Percentiles rank a stretch among this genome's conserved stretches.
phyloP scores from a whole-genome alignment of 2,797 vertebrate genomes.

The Sparidentex hasta region DNA sequence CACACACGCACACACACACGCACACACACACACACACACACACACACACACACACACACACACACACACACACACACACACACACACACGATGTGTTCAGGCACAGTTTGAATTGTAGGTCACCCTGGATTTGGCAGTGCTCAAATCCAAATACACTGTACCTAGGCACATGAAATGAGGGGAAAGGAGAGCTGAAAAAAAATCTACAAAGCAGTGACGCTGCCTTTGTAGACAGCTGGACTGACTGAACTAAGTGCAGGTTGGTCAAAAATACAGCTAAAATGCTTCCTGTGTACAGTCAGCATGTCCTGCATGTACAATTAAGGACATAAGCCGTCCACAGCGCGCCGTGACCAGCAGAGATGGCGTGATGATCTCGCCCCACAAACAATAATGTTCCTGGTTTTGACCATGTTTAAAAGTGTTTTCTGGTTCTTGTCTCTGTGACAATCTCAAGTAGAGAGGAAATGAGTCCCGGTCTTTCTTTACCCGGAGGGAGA shows the following conservation, averaged over 20 bases:
- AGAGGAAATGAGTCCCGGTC: conserved; percentile 47
- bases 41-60: background rate
- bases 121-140: background rate
- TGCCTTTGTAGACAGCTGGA: background rate
- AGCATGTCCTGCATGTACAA: background rate
- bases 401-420: background rate
- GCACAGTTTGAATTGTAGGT: background rate
- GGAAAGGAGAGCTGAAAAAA: background rate
- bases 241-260: too few species aligned
- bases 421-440: conserved; percentile 14
- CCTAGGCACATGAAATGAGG: too few species aligned
- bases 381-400: background rate
- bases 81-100: background rate
- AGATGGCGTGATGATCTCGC: background rate
- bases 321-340: background rate
- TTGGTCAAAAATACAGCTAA: background rate
- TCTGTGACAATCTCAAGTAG: conserved; percentile 24
- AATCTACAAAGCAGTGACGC: background rate
- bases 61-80: background rate
- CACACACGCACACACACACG: background rate
- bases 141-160: background rate
- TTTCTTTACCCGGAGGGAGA: conserved; percentile 6
- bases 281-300: too few species aligned
- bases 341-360: background rate
- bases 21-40: background rate